These are phyloP conservation scores for Watsonalla cultraria DNA, from an alignment of 2,888 invertebrate genomes.

Conservation along the genomic window DNA sequence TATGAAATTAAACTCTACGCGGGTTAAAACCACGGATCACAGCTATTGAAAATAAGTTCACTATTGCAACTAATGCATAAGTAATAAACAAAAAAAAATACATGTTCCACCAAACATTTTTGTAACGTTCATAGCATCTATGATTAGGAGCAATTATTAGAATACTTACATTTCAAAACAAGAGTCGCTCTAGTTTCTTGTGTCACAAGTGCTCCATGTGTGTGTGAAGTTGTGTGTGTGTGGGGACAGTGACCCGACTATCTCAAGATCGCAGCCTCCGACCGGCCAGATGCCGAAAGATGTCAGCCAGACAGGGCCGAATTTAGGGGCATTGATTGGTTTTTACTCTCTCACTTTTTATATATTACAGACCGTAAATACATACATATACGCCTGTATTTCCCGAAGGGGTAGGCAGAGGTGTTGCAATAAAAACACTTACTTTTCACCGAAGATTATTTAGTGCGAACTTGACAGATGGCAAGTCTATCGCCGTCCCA, in stretches of 20 bases:
- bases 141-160: background rate
- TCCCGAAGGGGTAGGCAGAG: no score
- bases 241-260: conserved; percentile 72
- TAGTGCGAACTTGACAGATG: no score
- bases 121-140: background rate
- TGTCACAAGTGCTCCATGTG: conserved; percentile 16
- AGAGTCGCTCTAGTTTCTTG: conserved; percentile 39
- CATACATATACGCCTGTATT: no score
- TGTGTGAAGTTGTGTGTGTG: conserved; percentile 36
- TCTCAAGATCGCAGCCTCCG: conserved; percentile 76
- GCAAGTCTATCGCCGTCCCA: no score
- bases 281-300: conserved; percentile 77
- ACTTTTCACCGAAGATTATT: no score
- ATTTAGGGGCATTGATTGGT: conserved; percentile 21
- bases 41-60: no score
- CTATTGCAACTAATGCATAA: no score
- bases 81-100: no score
- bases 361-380: background rate
- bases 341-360: background rate
- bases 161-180: conserved; percentile 1
- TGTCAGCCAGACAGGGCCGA: conserved; percentile 61
- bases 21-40: no score
- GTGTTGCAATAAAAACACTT: no score
- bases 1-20: no score
- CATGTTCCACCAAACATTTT: background rate